Evolutionary conservation across 2,113 vertebrate genomes (phyloP), one percentile per base, ranked within the genome.

Genomic region (Lamprotornis superbus): DNA sequence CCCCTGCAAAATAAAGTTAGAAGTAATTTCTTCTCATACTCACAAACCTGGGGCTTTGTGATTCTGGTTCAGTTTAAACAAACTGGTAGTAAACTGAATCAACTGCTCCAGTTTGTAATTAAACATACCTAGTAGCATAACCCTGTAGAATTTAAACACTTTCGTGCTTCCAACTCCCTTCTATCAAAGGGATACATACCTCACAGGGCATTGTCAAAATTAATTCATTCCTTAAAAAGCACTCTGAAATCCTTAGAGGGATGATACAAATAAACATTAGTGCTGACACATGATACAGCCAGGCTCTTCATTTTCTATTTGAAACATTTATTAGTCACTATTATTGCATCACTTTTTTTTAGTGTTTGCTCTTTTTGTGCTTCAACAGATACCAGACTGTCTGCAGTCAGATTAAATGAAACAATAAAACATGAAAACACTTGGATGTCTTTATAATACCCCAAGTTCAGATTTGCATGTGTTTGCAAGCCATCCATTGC

Each of bases 191-290:
- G 65, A 86, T 90, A 64, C 37, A 50, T 55, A 94, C 79, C 90
- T 92, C 94, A 96, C 28, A 93, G 88, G 40, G 90, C 52, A 95
- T 79, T 93, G 94, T 94, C 83, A 94, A 92, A 96, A 93, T 94
- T 93, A 95, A 96, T 95, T 93, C 83, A 83, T 40, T 84, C 71
- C 83, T 93, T 93, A 91, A 96, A 94, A 97, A 95, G 83, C 85
- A 81, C 80, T 90, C 80, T 35, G 46, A 94, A 65, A 93, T 92
- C 88, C 95, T 96, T 90, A 86, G 94, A 94, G 92, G 31, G 27
- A 95, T 52, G 83, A 76, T 81, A 83, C 91, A 94, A 93, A 88
- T 49, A 88, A 96, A 94, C 84, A 67, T 83, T 90, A 92, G 33
- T 68, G 69, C 90, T 88, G 85, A 96, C 64, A 95, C 68, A 81